Evolutionary conservation across 2,113 vertebrate species (phyloP), one percentile per base, ranked within the genome.

Genomic region (Cyanocitta stelleri): DNA sequence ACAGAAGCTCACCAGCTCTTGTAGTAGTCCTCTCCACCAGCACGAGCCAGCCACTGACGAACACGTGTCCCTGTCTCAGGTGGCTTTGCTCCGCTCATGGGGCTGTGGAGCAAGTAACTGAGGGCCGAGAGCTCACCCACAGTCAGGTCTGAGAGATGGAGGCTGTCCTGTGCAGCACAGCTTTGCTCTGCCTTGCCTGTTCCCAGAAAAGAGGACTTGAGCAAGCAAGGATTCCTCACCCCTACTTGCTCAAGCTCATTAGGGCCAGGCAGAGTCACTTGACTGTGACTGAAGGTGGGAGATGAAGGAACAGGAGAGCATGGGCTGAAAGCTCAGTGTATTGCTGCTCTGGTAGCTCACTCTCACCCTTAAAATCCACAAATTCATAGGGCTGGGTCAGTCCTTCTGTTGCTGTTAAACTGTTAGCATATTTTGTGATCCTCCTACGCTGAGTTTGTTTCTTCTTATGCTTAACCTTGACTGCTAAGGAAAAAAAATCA

Each of bases 401-500:
- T 75, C 73, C 41, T 95, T 89, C 61, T 76, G 48, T 72, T 64
- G 71, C 76, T 87, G 78, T 81, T 95, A 64, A 0, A 1, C 39
- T 2, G 2, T 79, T 72, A 87, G 66, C 12, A 2, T 69, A 58
- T 82, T 94, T 85, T 84, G 48, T 89, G 48, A 64, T 94, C 55
- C 81, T 94, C 93, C 89, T 69, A 94, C 71, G 9, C 52, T 39
- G 26, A 82, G 23, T 82, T 96, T 73, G 66, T 94, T 75, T 82
- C 41, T 72, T 97, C 41, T 89, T 59, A 79, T 39, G 52, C 43
- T 89, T 91, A 85, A 89, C 74, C 80, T 92, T 93, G 89, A 79
- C 71, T 46, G 1, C 54, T 24, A 46, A 61, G 14, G 41, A 51
- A 62, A 73, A 72, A 43, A 63, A 69, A 54, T 39, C 5, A 71